Conservation (phyloP, 2,797 vertebrate species). For the Syngnathus rostellatus region DNA sequence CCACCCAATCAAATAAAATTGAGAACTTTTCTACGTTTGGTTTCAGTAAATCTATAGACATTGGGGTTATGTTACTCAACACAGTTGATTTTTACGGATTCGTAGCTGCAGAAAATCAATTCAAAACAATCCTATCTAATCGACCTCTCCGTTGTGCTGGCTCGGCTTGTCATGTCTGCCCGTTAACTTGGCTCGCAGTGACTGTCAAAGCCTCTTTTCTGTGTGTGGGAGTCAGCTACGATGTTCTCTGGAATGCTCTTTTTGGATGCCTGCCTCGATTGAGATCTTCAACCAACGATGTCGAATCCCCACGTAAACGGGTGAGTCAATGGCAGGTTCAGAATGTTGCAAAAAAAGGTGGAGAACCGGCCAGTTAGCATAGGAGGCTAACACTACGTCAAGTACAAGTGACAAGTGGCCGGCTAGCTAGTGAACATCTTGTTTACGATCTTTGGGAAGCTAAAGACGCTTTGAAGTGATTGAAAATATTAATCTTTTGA, state of each 20-base stretch:
- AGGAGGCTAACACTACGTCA: conserved; percentile 19
- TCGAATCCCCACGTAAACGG: conserved; percentile 17
- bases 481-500: neutral
- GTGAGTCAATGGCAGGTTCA: conserved; percentile 23
- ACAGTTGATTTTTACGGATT: too few relatives aligned
- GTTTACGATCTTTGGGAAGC: neutral
- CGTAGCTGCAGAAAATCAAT: too few relatives aligned
- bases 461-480: neutral
- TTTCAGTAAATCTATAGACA: too few relatives aligned
- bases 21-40: too few relatives aligned
- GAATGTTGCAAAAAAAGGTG: neutral
- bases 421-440: neutral
- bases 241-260: conserved; percentile 1
- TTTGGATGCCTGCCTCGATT: conserved; percentile 4
- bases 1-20: too few relatives aligned
- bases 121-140: neutral
- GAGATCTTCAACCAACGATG: conserved; percentile 29
- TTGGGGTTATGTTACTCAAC: too few relatives aligned
- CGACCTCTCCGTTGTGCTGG: neutral
- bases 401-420: neutral
- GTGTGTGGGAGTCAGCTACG: neutral
- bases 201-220: neutral
- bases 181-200: neutral
- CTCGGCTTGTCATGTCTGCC: neutral
- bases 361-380: conserved; percentile 20